These are phyloP conservation scores for Diaphora mendica DNA, from an alignment of 2,888 invertebrate species.

Conservation along the genomic window DNA sequence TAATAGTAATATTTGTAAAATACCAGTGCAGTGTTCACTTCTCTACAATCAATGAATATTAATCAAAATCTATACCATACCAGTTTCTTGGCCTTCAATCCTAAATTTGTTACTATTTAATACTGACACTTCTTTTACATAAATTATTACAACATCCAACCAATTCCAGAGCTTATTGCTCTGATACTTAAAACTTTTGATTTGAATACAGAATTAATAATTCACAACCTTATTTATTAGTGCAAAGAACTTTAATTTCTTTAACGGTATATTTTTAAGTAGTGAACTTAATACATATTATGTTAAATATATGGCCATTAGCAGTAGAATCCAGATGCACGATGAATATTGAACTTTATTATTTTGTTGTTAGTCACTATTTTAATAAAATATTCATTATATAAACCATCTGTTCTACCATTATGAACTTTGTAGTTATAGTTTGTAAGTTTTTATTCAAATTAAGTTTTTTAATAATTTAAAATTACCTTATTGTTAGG, in stretches of 20 bases:
- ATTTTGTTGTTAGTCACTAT: background rate
- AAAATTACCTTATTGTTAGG: conserved; percentile 16
- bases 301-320: background rate
- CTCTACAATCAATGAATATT: background rate
- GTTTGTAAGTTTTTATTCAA: background rate
- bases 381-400: background rate
- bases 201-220: background rate
- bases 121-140: background rate
- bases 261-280: background rate
- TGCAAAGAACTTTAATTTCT: background rate
- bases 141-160: background rate
- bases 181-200: background rate
- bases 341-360: background rate
- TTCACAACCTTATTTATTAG: background rate
- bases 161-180: background rate
- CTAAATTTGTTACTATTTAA: background rate
- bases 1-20: background rate
- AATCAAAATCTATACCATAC: background rate
- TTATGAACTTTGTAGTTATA: background rate
- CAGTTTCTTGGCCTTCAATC: background rate
- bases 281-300: background rate
- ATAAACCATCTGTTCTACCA: background rate
- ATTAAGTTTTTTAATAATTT: background rate
- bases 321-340: background rate
- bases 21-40: background rate